These are phyloP conservation scores for Leucopsar rothschildi DNA, from an alignment of 2,113 vertebrate species.

Conservation along the genomic window DNA sequence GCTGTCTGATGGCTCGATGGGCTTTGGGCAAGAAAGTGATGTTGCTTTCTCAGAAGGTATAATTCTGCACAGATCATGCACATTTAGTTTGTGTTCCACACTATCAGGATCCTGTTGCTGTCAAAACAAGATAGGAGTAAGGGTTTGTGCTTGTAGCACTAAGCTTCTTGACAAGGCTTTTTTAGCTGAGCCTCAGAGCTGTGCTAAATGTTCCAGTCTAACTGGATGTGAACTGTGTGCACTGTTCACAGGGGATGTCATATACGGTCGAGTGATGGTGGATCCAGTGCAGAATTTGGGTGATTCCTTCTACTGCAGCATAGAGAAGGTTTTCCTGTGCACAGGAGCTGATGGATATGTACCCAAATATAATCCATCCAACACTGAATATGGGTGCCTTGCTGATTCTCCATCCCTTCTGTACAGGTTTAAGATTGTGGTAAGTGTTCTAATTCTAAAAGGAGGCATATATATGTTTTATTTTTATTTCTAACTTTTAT, in stretches of 20 bases:
- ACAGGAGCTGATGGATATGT: slow-evolving; percentile 93
- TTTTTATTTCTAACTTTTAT: not conserved
- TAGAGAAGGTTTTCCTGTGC: slow-evolving; percentile 95
- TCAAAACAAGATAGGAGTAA: not conserved
- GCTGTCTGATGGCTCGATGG: slow-evolving; percentile 93
- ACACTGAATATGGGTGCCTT: slow-evolving; percentile 90
- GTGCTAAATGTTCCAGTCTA: not conserved
- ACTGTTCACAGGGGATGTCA: slow-evolving; percentile 77
- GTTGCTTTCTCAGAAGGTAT: slow-evolving; percentile 89
- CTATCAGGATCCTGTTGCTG: not conserved
- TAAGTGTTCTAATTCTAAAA: slow-evolving; percentile 62
- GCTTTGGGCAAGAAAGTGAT: slow-evolving; percentile 90
- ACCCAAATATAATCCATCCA: slow-evolving; percentile 88
- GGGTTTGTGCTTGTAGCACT: not conserved
- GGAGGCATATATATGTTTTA: not conserved
- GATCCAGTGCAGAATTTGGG: slow-evolving; percentile 95
- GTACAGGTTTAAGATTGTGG: slow-evolving; percentile 92
- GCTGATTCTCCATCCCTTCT: slow-evolving; percentile 90
- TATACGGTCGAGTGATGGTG: slow-evolving; percentile 94
- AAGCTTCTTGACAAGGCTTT: not conserved
- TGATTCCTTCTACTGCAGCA: slow-evolving; percentile 92
- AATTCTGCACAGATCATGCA: not conserved
- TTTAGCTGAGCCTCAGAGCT: not conserved
- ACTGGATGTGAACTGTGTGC: not conserved
- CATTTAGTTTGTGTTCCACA: not conserved